Conservation (phyloP, 2,797 vertebrate species). For the Capromys pilorides region DNA sequence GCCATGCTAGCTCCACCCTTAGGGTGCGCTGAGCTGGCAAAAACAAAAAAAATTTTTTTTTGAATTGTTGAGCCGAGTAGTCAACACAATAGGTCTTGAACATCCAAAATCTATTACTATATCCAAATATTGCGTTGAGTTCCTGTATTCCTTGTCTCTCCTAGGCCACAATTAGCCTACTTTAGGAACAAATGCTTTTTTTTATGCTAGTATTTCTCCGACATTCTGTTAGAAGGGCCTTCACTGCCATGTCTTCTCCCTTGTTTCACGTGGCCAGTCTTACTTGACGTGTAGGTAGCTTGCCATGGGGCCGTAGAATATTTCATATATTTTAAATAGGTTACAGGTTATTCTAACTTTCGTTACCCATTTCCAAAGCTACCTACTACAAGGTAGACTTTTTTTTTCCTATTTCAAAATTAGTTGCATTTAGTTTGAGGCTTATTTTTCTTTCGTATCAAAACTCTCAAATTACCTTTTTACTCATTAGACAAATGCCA, state of each 20-base stretch:
- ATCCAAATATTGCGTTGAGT: neutral
- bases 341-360: neutral
- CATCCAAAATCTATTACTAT: neutral
- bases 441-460: neutral
- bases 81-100: neutral
- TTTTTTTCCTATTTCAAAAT: neutral
- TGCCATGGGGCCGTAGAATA: neutral
- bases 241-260: neutral
- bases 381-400: neutral
- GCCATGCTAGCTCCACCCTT: too few species aligned
- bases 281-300: neutral
- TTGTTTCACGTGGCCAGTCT: neutral
- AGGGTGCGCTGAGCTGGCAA: too few species aligned
- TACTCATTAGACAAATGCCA: slow-evolving; percentile 10
- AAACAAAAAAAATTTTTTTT: neutral
- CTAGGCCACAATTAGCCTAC: neutral
- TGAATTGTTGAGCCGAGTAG: neutral
- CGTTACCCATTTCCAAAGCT: neutral
- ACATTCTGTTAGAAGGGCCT: neutral
- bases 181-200: neutral
- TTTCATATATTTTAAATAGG: neutral
- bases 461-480: neutral
- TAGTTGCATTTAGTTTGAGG: slow-evolving; percentile 28
- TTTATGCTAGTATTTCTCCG: neutral
- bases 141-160: neutral